These are phyloP conservation scores for Tipula vernalis DNA, from an alignment of 2,888 invertebrate species.

Conservation along the genomic window DNA sequence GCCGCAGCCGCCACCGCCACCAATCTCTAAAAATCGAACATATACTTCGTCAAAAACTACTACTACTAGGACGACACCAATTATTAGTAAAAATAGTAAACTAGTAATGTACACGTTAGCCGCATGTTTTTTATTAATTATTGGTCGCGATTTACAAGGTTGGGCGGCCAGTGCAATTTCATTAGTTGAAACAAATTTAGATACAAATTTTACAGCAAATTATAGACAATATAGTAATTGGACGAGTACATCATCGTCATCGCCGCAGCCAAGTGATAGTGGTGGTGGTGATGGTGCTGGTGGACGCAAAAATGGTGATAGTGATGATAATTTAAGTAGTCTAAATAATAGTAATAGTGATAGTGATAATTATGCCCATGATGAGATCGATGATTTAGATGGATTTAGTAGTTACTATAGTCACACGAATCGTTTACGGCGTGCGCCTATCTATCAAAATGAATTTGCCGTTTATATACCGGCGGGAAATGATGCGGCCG, in stretches of 20 bases:
- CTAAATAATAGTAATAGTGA: constrained; percentile 15
- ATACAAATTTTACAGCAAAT: neutral
- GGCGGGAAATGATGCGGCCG: constrained; percentile 55
- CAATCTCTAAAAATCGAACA: neutral
- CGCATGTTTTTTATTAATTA: neutral
- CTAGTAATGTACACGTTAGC: neutral
- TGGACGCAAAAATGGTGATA: neutral
- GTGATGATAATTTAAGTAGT: neutral
- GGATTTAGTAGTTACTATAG: constrained; percentile 19
- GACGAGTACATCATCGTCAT: neutral
- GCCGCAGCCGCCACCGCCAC: neutral
- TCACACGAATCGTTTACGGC: neutral
- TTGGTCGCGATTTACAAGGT: neutral
- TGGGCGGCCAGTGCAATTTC: neutral
- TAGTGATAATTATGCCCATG: constrained; percentile 13
- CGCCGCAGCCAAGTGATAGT: neutral
- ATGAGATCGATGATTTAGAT: constrained; percentile 19
- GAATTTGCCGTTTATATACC: constrained; percentile 80
- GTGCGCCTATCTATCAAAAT: constrained; percentile 51
- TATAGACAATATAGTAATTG: neutral
- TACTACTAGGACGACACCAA: neutral
- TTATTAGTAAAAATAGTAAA: neutral
- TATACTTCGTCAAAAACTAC: neutral
- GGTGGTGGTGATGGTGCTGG: neutral
- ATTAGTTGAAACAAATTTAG: neutral